Conservation (phyloP, 1,140 invertebrate genomes). For the Nomia melanderi region DNA sequence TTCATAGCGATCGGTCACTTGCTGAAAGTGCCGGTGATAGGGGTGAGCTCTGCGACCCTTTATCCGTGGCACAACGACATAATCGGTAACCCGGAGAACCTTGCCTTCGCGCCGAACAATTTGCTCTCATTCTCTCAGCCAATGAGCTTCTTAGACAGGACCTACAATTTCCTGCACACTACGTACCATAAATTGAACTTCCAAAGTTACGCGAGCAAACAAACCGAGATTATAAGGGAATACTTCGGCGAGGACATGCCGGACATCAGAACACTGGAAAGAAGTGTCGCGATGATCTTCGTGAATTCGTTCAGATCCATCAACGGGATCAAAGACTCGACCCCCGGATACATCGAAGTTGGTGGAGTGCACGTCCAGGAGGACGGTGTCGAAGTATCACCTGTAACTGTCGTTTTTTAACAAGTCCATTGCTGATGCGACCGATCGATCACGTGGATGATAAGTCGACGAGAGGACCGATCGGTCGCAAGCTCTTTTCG, state of each 20-base stretch:
- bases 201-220: conserved; percentile 53
- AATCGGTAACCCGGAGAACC: conserved; percentile 84
- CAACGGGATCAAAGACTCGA: conserved; percentile 77
- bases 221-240: conserved; percentile 70
- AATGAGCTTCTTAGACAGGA: conserved; percentile 83
- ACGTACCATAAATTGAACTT: conserved; percentile 53
- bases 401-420: conserved; percentile 50
- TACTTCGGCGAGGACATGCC: conserved; percentile 76
- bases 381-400: conserved; percentile 51
- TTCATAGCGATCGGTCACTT: conserved; percentile 81
- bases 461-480: too few relatives aligned
- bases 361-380: conserved; percentile 82
- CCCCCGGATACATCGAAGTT: conserved; percentile 82
- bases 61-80: conserved; percentile 84
- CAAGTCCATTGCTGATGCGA: too few relatives aligned
- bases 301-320: conserved; percentile 83
- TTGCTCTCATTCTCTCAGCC: conserved; percentile 80
- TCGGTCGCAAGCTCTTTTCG: too few relatives aligned
- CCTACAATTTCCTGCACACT: conserved; percentile 78
- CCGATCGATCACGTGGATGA: too few relatives aligned
- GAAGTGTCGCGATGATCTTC: conserved; percentile 81
- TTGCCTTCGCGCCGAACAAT: conserved; percentile 83
- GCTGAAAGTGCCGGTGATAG: conserved; percentile 83
- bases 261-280: conserved; percentile 74
- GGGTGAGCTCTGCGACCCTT: conserved; percentile 82